A percentile compares a stretch with the other conserved stretches of the same genome.
phyloP scores from a whole-genome alignment of 2,888 invertebrate species.

The Tethea ocularis region DNA sequence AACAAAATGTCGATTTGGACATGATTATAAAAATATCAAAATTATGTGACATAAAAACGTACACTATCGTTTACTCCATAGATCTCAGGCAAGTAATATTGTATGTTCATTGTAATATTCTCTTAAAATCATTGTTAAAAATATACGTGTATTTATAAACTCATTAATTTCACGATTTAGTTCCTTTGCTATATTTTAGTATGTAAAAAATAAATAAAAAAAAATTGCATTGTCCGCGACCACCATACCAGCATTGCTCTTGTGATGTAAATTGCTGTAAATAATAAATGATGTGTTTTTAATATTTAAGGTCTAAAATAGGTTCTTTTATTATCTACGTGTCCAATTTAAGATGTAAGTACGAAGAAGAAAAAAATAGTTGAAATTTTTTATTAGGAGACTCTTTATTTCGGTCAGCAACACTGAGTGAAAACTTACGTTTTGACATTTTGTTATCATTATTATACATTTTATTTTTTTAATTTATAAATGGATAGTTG shows the following conservation, averaged over 20 bases:
- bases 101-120: neutral
- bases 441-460: conserved; percentile 68
- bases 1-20: no score
- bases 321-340: conserved; percentile 49
- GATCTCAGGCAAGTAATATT: neutral
- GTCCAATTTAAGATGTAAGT: conserved; percentile 63
- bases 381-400: conserved; percentile 30
- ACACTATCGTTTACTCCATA: neutral
- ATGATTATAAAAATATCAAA: no score
- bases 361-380: conserved; percentile 64
- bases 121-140: neutral
- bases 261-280: conserved; percentile 83
- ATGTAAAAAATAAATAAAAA: conserved; percentile 31
- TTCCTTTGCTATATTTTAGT: conserved; percentile 53
- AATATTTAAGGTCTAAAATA: conserved; percentile 61
- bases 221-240: conserved; percentile 38
- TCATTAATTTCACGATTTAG: conserved; percentile 31
- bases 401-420: conserved; percentile 48
- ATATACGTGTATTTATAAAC: neutral
- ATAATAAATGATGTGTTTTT: conserved; percentile 63
- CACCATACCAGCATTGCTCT: conserved; percentile 65
- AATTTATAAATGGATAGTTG: conserved; percentile 68
- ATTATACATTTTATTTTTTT: conserved; percentile 66
- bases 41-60: neutral
- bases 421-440: conserved; percentile 40